Conservation (phyloP, 2,888 invertebrate species). For the Ametastegia equiseti region DNA sequence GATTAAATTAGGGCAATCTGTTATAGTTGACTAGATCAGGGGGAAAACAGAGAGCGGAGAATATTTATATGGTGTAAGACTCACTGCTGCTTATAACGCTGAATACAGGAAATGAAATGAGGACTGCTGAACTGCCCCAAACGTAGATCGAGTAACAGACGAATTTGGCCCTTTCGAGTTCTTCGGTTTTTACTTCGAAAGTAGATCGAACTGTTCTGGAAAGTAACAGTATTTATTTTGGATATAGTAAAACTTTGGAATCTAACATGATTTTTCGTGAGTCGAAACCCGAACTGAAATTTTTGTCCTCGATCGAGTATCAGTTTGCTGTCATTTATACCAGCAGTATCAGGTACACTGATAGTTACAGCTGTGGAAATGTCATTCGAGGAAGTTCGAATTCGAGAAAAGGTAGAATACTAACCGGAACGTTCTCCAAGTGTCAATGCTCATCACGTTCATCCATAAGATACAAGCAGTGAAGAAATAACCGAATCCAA, state of each 20-base stretch:
- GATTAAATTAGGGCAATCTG: too few species aligned
- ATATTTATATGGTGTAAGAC: not conserved
- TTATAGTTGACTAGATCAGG: too few species aligned
- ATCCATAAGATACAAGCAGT: not conserved
- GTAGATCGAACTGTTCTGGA: not conserved
- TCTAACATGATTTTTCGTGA: too few species aligned
- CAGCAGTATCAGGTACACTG: too few species aligned
- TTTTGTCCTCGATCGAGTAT: too few species aligned
- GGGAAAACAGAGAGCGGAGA: too few species aligned
- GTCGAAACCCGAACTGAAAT: too few species aligned
- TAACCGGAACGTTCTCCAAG: slow-evolving; percentile 12
- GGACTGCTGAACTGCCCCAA: not conserved
- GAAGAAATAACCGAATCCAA: not conserved
- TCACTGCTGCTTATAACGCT: not conserved
- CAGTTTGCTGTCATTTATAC: too few species aligned
- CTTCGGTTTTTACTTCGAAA: not conserved
- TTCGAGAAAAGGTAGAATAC: not conserved
- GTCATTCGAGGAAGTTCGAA: not conserved
- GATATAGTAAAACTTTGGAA: not conserved
- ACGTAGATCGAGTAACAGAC: not conserved
- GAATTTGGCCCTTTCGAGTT: not conserved
- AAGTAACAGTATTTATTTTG: not conserved
- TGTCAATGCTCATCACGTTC: slow-evolving; percentile 13
- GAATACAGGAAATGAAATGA: not conserved
- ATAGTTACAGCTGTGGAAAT: too few species aligned